phyloP scores from a whole-genome alignment of 2,888 invertebrate species.

The Melanotus villosus region DNA sequence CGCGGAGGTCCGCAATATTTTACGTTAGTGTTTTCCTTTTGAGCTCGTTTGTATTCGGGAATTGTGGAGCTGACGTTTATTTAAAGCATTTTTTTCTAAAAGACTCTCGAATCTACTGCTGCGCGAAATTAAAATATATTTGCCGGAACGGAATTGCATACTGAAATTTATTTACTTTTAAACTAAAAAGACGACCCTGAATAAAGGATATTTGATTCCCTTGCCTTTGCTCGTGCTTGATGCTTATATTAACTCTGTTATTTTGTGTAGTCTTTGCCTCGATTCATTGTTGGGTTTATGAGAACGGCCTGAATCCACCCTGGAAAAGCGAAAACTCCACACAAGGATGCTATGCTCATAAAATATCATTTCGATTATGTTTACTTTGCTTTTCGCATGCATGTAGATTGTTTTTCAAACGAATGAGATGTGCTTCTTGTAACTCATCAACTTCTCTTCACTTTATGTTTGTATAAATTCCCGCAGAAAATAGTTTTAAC shows the following conservation, averaged over 20 bases:
- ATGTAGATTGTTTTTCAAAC: too few relatives aligned
- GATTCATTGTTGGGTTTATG: slow-evolving; percentile 6
- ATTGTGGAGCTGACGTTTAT: slow-evolving; percentile 29
- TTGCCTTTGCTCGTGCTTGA: slow-evolving; percentile 4
- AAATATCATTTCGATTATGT: background rate
- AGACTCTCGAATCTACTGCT: slow-evolving; percentile 12
- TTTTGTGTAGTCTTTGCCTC: slow-evolving; percentile 11
- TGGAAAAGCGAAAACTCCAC: slow-evolving; percentile 1
- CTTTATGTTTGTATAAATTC: too few relatives aligned
- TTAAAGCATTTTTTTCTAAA: slow-evolving; percentile 25
- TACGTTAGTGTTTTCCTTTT: slow-evolving; percentile 26
- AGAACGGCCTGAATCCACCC: background rate
- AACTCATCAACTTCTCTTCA: too few relatives aligned
- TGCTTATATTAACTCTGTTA: slow-evolving; percentile 21
- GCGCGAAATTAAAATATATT: slow-evolving; percentile 30
- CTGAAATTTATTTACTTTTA: slow-evolving; percentile 25
- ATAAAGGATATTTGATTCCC: slow-evolving; percentile 28
- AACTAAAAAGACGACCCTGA: slow-evolving; percentile 11
- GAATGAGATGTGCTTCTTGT: too few relatives aligned
- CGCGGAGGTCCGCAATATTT: slow-evolving; percentile 33
- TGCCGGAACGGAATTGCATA: slow-evolving; percentile 20
- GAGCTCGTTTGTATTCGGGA: slow-evolving; percentile 17
- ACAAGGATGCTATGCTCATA: background rate
- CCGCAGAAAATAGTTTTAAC: too few relatives aligned
- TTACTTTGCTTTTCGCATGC: background rate